Conservation (phyloP, 2,797 vertebrate genomes). For the Hydrolagus colliei region DNA sequence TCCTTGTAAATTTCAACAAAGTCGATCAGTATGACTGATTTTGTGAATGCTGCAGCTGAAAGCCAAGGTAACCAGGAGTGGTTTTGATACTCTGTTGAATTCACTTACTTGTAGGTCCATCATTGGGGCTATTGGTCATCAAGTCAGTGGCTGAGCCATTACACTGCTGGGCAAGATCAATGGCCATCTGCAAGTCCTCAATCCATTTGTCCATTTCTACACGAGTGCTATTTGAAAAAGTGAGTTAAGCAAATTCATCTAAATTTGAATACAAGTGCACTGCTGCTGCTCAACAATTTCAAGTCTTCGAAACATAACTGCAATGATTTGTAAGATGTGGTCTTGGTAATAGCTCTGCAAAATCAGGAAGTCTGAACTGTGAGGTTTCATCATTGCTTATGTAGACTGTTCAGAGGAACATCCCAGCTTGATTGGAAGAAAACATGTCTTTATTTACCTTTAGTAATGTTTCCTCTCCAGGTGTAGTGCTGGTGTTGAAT, state of each 20-base stretch:
- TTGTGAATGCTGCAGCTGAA: not conserved
- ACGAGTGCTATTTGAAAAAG: conserved; percentile 55
- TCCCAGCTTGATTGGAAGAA: no score
- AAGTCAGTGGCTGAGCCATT: conserved; percentile 69
- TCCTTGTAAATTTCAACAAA: not conserved
- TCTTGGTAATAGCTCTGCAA: no score
- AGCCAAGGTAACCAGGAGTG: not conserved
- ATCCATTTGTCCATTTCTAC: conserved; percentile 92
- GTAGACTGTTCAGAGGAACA: no score
- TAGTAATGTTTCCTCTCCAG: no score
- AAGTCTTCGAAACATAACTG: no score
- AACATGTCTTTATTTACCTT: no score
- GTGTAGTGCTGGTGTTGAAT: no score
- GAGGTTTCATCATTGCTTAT: no score
- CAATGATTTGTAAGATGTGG: no score
- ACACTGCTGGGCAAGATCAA: conserved; percentile 76
- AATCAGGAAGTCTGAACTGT: no score
- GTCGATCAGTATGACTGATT: no score
- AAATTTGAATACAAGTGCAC: not conserved
- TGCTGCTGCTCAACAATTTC: no score
- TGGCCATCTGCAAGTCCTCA: conserved; percentile 83
- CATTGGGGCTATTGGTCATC: conserved; percentile 67
- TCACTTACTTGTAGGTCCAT: conserved; percentile 71
- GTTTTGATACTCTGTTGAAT: not conserved
- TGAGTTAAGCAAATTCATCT: conserved; percentile 12